Percentiles rank a stretch among this genome's conserved stretches.
Conservation (phyloP, 2,113 vertebrate species). For the Oncorhynchus clarkii region DNA sequence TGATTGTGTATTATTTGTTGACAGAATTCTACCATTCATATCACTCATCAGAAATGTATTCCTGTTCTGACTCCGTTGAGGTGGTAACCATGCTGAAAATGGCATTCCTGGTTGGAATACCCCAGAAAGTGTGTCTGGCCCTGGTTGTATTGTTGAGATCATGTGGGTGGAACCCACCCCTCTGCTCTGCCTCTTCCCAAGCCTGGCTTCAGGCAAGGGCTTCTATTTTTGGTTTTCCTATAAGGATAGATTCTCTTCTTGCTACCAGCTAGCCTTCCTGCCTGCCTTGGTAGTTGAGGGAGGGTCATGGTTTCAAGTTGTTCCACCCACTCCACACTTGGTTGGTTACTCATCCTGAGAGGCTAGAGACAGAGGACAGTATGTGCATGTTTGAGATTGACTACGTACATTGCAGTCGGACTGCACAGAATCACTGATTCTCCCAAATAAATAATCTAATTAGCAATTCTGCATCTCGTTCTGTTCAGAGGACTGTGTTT, state of each 20-base stretch:
- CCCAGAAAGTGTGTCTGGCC: conserved; percentile 46
- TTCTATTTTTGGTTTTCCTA: conserved; percentile 68
- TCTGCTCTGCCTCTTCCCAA: conserved; percentile 26
- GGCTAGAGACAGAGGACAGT: too few relatives aligned
- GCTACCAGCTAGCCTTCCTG: conserved; percentile 24
- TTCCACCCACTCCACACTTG: background rate
- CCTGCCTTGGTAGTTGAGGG: conserved; percentile 9
- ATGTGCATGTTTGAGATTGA: too few relatives aligned
- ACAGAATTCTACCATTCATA: conserved; percentile 46
- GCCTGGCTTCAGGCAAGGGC: conserved; percentile 42
- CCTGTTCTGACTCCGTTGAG: conserved; percentile 30
- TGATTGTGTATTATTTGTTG: conserved; percentile 37
- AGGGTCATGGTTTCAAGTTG: background rate
- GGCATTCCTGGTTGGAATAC: conserved; percentile 51
- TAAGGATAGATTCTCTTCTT: conserved; percentile 58
- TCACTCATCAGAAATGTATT: conserved; percentile 56
- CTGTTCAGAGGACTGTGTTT: too few relatives aligned
- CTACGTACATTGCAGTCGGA: too few relatives aligned
- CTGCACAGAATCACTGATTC: too few relatives aligned
- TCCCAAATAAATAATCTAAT: too few relatives aligned
- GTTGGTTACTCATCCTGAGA: too few relatives aligned
- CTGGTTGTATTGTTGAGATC: conserved; percentile 29
- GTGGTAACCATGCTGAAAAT: conserved; percentile 38
- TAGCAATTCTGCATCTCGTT: too few relatives aligned
- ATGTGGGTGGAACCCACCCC: conserved; percentile 31